Base-by-base conservation (phyloP, 1,140 invertebrate species). In the Caenorhabditis tropicalis region DNA sequence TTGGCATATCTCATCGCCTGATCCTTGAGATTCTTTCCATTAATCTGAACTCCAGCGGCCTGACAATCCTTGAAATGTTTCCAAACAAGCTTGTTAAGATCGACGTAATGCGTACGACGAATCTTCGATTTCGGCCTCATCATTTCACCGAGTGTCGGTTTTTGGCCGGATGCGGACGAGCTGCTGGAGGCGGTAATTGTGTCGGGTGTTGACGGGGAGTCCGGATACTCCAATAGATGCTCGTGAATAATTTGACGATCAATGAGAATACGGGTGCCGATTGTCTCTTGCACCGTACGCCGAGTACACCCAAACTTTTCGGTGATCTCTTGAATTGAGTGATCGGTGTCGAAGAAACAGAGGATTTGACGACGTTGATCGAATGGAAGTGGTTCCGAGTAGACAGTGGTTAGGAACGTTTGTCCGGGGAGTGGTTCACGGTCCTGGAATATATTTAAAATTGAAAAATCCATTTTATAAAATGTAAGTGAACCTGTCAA, bases 21-120 rank as follows among this genome's bases (percentile, higher is more conserved):
- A 51, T 86, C 65, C 51, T 82, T 82, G 15, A 87, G 21, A 6
- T 65, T 36, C 48, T 80, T 82, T 19, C 84, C 84, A 60, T 82
- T 87, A 21, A 87, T 70, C 31, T 19, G 6, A 21, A 86, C 51
- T 5, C 82, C 79, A 16, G 36, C 15, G 12, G 29, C 65, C 19
- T 46, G 39, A 60, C 86, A 87, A 29, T 85, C 86, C n/a, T 82
- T 80, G 79, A 86, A 87, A 49, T 87, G 70, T 24, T 56, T 51
- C 86, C 86, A 87, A 10, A 87, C 81, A 33, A 82, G 16, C 15
- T 74, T 81, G 56, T 87, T 87, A 58, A 87, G 36, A 12, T 80
- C 83, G 7, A 56, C 79, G 79, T 49, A 86, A 24, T 70, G 43
- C 4, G 56, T 79, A 1, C 82, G 74, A 1, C 83, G 83, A 48